phyloP scores from a whole-genome alignment of 2,113 vertebrate genomes.

The Jacana jacana region DNA sequence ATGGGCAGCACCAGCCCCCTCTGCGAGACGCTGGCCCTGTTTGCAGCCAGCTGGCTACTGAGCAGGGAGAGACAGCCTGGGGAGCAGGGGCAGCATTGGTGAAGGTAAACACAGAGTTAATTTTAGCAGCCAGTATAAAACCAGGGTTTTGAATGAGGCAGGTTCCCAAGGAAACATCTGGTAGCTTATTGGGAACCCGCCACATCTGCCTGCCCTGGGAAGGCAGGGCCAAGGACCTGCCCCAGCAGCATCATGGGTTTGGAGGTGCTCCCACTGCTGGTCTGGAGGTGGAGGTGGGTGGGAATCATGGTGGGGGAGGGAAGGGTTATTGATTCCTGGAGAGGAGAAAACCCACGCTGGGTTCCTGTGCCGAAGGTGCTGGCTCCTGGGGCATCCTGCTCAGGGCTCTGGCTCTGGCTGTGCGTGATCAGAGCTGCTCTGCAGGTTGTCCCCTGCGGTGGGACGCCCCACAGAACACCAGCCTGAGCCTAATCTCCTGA shows the following conservation, averaged over 20 bases:
- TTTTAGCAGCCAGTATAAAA: background rate
- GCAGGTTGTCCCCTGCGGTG: background rate
- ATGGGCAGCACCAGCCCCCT: background rate
- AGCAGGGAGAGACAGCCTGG: background rate
- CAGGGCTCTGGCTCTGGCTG: too few species aligned
- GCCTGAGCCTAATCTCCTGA: rapidly evolving
- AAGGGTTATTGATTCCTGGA: background rate
- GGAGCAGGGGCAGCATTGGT: background rate
- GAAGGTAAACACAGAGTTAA: background rate
- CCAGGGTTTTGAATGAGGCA: background rate
- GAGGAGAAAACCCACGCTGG: background rate
- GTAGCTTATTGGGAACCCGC: rapidly evolving
- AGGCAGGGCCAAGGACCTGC: background rate
- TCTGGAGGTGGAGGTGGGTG: rapidly evolving
- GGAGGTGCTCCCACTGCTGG: background rate
- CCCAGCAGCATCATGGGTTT: background rate
- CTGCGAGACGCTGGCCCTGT: too few species aligned
- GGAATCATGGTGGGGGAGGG: too few species aligned
- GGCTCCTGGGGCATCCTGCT: background rate
- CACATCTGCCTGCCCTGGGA: background rate
- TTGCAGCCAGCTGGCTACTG: background rate
- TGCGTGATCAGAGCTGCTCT: background rate
- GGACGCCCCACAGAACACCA: background rate
- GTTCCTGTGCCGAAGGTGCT: background rate
- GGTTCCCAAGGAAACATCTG: rapidly evolving